phyloP scores from a whole-genome alignment of 2,797 vertebrate species.

The Liparis tanakae region DNA sequence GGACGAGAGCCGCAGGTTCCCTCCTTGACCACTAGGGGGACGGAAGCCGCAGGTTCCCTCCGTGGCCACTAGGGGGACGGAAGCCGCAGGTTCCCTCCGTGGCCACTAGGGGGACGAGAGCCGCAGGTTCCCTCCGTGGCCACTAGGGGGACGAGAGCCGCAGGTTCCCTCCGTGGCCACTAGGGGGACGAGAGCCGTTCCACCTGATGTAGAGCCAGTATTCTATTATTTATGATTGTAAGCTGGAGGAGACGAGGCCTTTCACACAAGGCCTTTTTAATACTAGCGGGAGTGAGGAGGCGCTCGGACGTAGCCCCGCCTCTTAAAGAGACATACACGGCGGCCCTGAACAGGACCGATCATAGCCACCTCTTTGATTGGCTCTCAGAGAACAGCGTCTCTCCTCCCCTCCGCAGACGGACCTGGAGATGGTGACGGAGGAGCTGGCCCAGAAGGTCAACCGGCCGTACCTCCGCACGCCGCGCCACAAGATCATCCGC shows the following conservation, averaged over 20 bases:
- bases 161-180: too few relatives aligned
- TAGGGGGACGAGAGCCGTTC: too few relatives aligned
- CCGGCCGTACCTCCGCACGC: conserved; percentile 96
- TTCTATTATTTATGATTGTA: conserved; percentile 35
- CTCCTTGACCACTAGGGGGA: too few relatives aligned
- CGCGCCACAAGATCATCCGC: conserved; percentile 97
- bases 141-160: too few relatives aligned
- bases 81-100: too few relatives aligned
- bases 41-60: too few relatives aligned
- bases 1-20: too few relatives aligned
- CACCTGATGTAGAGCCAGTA: conserved; percentile 26
- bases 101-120: too few relatives aligned
- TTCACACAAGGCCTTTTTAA: conserved; percentile 31
- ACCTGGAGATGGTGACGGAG: conserved; percentile 99
- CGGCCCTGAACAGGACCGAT: too few relatives aligned
- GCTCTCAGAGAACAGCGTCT: not conserved
- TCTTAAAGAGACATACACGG: not conserved
- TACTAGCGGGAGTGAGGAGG: conserved; percentile 11
- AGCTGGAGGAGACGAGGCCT: conserved; percentile 6
- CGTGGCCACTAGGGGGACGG: too few relatives aligned
- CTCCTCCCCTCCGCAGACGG: conserved; percentile 85
- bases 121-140: too few relatives aligned
- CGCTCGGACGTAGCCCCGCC: not conserved
- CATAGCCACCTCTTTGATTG: too few relatives aligned
- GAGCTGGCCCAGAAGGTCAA: conserved; percentile 99